Conservation (phyloP, 2,797 vertebrate species). For the Fistularia tabacaria region DNA sequence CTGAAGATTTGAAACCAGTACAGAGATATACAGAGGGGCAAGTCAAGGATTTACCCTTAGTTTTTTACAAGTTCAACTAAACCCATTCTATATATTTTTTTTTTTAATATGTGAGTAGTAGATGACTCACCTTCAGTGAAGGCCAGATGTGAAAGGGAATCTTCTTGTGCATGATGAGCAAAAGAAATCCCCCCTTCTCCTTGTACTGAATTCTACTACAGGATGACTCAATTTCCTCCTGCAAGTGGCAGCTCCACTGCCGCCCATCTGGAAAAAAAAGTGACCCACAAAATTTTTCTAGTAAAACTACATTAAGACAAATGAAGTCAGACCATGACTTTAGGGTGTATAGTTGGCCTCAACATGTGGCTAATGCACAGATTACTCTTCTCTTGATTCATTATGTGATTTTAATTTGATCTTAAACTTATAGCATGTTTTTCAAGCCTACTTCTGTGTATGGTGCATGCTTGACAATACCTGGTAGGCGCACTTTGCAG, state of each 20-base stretch:
- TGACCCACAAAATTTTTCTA: not conserved
- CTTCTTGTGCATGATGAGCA: conserved; percentile 91
- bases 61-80: not conserved
- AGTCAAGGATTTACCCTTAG: too few species aligned
- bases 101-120: too few species aligned
- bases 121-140: conserved; percentile 81
- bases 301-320: too few species aligned
- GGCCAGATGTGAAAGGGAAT: conserved; percentile 93
- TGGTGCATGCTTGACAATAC: conserved; percentile 14
- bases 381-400: too few species aligned
- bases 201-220: conserved; percentile 90
- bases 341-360: not conserved
- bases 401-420: not conserved
- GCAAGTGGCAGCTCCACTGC: conserved; percentile 89
- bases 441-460: not conserved
- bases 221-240: conserved; percentile 92
- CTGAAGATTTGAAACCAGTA: too few species aligned
- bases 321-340: too few species aligned
- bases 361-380: not conserved
- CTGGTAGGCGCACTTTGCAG: conserved; percentile 79
- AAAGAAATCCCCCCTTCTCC: conserved; percentile 86
- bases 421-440: not conserved
- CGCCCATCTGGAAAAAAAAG: conserved; percentile 76
- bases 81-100: too few species aligned
- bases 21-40: too few species aligned